phyloP scores from a whole-genome alignment of 2,797 vertebrate genomes.

The Pseudopleuronectes americanus region DNA sequence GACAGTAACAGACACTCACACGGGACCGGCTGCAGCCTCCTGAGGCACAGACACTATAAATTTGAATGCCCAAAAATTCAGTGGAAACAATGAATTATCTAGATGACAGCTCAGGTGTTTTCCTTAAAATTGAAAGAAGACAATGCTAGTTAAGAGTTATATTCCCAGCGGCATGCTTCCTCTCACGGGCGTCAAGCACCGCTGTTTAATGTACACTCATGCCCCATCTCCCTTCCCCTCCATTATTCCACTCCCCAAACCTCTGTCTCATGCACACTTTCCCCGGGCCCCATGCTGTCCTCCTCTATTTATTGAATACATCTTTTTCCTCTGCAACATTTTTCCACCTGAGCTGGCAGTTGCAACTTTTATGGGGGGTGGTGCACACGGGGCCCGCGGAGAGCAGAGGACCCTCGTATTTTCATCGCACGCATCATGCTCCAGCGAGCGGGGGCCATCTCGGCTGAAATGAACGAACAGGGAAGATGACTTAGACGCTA shows the following conservation, averaged over 20 bases:
- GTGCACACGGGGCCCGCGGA: conserved; percentile 69
- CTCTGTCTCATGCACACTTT: conserved; percentile 97
- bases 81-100: conserved; percentile 75
- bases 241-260: conserved; percentile 96
- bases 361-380: conserved; percentile 93
- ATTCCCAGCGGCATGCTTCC: conserved; percentile 92
- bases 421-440: conserved; percentile 86
- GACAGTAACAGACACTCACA: conserved; percentile 7
- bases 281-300: conserved; percentile 95
- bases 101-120: conserved; percentile 84
- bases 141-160: conserved; percentile 98
- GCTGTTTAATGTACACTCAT: conserved; percentile 99
- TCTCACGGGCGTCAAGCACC: conserved; percentile 92
- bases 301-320: conserved; percentile 99
- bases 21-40: background rate
- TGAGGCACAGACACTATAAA: background rate
- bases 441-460: conserved; percentile 85
- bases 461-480: conserved; percentile 94
- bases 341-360: conserved; percentile 99
- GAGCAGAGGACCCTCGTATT: conserved; percentile 71
- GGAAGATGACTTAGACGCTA: conserved; percentile 86
- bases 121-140: conserved; percentile 87
- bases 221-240: conserved; percentile 96
- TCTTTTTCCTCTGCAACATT: conserved; percentile 97
- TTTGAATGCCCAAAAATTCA: conserved; percentile 44